phyloP scores from a whole-genome alignment of 1,140 invertebrate species.

The Matsumurasca onukii region DNA sequence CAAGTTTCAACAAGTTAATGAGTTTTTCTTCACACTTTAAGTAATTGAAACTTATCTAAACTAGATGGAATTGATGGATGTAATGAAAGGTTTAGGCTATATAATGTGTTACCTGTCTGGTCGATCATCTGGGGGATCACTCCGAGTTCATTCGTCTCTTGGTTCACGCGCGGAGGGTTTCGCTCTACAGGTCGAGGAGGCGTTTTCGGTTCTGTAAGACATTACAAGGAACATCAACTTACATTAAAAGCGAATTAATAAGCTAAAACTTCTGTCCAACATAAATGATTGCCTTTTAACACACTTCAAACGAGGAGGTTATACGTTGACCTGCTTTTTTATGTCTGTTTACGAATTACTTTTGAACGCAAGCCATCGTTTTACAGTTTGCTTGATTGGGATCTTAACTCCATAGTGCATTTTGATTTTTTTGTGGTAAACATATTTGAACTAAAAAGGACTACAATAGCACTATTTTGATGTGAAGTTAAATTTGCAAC shows the following conservation, averaged over 20 bases:
- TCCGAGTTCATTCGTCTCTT: constrained; percentile 11
- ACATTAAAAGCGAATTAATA: background rate
- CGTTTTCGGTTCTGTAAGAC: background rate
- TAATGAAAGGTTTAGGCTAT: background rate
- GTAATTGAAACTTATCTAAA: too few species aligned
- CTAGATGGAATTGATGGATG: too few species aligned
- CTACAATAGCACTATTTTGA: too few species aligned
- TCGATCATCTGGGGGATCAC: background rate
- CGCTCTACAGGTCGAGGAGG: background rate
- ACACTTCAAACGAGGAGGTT: background rate
- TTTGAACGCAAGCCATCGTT: too few species aligned
- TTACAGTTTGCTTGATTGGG: too few species aligned
- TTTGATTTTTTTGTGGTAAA: too few species aligned
- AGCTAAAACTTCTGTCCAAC: background rate
- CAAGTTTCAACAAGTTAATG: background rate
- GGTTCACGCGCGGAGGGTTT: background rate
- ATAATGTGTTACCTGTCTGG: background rate
- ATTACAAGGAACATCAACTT: background rate
- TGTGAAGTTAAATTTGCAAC: too few species aligned
- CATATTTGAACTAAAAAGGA: too few species aligned
- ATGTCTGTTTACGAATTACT: too few species aligned
- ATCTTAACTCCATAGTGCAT: too few species aligned
- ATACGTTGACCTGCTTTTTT: background rate
- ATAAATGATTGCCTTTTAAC: background rate
- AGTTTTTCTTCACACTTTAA: background rate